A percentile compares a stretch with the other conserved stretches of the same genome.
These are phyloP conservation scores for Hermetia illucens DNA, from an alignment of 1,140 invertebrate species.

Conservation along the genomic window DNA sequence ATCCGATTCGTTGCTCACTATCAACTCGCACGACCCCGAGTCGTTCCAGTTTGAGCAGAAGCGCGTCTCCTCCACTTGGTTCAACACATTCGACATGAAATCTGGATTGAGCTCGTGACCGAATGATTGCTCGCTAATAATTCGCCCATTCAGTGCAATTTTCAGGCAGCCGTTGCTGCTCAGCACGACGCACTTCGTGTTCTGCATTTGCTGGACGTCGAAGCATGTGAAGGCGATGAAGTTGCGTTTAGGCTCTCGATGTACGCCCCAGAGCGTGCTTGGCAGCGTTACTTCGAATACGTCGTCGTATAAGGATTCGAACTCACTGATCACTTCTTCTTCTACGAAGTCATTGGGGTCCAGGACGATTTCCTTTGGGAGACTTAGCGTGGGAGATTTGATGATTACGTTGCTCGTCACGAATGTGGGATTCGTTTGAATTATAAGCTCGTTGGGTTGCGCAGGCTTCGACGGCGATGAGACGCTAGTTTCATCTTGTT, in stretches of 20 bases:
- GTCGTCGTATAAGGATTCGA: slow-evolving; percentile 9
- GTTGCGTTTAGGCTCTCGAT: slow-evolving; percentile 6
- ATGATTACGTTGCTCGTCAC: too few species aligned
- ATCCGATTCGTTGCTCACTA: too few species aligned
- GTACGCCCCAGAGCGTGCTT: slow-evolving; percentile 9
- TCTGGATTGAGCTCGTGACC: too few species aligned
- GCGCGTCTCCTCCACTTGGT: too few species aligned
- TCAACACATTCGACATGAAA: too few species aligned
- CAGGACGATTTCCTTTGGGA: too few species aligned
- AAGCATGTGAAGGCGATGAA: slow-evolving; percentile 7
- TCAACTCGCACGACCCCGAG: too few species aligned
- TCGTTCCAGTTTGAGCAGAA: too few species aligned
- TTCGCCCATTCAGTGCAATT: not conserved
- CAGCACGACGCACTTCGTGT: slow-evolving; percentile 4
- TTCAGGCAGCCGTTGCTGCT: slow-evolving; percentile 1
- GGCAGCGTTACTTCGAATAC: slow-evolving; percentile 9
- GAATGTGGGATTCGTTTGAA: not conserved
- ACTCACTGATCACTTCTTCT: not conserved
- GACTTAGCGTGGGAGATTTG: too few species aligned
- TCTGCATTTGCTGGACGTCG: slow-evolving; percentile 3
- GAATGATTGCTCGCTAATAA: too few species aligned
- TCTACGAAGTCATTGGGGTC: not conserved
- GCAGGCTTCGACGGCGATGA: too few species aligned
- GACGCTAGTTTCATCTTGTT: too few species aligned
- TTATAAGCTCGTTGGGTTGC: not conserved